phyloP scores from a whole-genome alignment of 2,797 vertebrate species.

The Philypnodon macrostomus region DNA sequence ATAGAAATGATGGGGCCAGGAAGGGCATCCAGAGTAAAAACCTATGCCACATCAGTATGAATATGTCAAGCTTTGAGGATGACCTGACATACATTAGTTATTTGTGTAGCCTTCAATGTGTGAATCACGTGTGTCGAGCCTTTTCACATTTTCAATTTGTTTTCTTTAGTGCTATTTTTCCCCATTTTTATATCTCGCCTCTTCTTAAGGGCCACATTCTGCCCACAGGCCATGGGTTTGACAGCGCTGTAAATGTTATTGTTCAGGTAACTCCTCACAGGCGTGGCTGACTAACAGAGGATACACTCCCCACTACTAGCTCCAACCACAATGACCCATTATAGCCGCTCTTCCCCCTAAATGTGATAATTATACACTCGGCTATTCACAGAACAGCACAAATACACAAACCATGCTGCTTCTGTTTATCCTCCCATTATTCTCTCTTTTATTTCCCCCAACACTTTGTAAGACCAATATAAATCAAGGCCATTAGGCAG shows the following conservation, averaged over 20 bases:
- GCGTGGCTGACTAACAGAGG: conserved; percentile 38
- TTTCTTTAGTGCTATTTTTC: no score
- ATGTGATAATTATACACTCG: conserved; percentile 82
- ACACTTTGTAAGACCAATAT: conserved; percentile 56
- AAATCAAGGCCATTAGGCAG: conserved; percentile 46
- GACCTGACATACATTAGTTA: no score
- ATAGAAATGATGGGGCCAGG: no score
- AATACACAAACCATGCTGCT: conserved; percentile 69
- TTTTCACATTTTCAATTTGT: no score
- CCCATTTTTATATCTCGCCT: no score
- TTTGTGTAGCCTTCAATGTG: no score
- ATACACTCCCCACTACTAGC: conserved; percentile 32
- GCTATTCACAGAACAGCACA: conserved; percentile 63
- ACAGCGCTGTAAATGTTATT: conserved; percentile 6
- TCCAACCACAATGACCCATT: conserved; percentile 62
- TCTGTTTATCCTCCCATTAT: conserved; percentile 66
- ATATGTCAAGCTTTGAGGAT: no score
- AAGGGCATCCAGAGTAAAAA: no score
- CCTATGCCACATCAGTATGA: no score
- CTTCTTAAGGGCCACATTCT: conserved; percentile 1
- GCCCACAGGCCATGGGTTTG: not conserved
- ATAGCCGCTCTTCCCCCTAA: conserved; percentile 77
- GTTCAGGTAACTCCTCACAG: conserved; percentile 3
- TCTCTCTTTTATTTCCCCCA: conserved; percentile 55
- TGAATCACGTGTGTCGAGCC: no score